Evolutionary conservation across 2,113 vertebrate genomes (phyloP), one percentile per base, ranked within the genome.

Genomic region (Bombycilla garrulus): DNA sequence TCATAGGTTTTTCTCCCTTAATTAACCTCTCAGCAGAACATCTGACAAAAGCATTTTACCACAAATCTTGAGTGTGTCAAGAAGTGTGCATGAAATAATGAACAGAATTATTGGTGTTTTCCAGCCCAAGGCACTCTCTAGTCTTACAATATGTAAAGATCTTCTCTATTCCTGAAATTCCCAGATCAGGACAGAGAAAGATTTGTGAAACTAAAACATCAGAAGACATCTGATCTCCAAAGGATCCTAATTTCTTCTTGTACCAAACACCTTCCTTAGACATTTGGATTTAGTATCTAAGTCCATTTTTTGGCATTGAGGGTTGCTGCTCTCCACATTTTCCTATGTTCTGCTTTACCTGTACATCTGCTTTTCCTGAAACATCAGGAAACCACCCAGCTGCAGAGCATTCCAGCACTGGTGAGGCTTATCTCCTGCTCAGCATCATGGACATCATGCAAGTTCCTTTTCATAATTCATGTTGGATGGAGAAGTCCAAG

Each of bases 381-480:
- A 50, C 35, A 10, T 3, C 35, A 77, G 33, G 66, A 71, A 86
- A 23, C 38, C 58, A 94, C 73, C 82, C 84, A 94, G 80, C 56
- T 70, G 85, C 51, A 47, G 61, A 77, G 42, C 77, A 73, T 60
- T 92, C 91, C 51, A 47, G 70, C 67, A 69, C 57, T 77, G 12
- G 21, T 85, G 92, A 81, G 60, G 64, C 24, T 71, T 95, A 79
- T 81, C 66, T 95, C 96, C 81, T 91, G 92, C 94, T 94, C 88
- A 93, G 82, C 61, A 89, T 54, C 72, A 94, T 70, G 25, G 69
- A 86, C 88, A 94, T 89, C 77, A 67, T 8, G 1, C 47, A 71
- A 72, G 38, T 58, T 86, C 28, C 38, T 90, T 86, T 79, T 88
- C 58, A 53, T 61, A 1, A 5, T 86, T 85, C 31, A 79, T 15